A percentile compares a stretch with the other conserved stretches of the same genome.
Evolutionary conservation across 2,797 vertebrate genomes (phyloP).

Genomic region (Intellagama lesueurii): DNA sequence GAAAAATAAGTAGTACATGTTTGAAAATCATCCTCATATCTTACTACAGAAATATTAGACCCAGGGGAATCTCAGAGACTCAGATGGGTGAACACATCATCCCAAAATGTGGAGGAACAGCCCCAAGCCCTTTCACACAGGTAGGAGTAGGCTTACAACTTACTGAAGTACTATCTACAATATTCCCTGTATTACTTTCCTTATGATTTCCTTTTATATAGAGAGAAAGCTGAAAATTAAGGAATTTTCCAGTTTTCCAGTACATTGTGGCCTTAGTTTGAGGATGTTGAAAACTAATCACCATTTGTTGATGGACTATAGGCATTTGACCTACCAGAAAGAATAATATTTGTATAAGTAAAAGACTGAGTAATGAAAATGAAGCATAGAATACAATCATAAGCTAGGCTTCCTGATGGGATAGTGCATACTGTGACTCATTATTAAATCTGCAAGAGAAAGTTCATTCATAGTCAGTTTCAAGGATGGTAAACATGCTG

Average conservation of each 20-base stretch:
- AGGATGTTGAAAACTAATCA: constrained; percentile 50
- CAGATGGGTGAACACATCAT: too few species aligned
- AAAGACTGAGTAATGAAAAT: constrained; percentile 58
- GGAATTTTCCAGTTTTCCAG: too few species aligned
- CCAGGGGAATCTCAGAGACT: too few species aligned
- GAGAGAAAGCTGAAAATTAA: background rate
- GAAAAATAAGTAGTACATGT: background rate
- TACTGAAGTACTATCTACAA: background rate
- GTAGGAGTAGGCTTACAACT: background rate
- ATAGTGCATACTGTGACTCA: constrained; percentile 24
- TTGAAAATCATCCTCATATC: background rate
- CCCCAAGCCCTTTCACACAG: background rate
- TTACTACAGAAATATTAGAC: background rate
- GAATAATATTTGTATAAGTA: constrained; percentile 57
- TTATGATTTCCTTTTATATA: background rate
- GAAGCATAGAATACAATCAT: constrained; percentile 68
- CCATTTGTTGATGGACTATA: constrained; percentile 55
- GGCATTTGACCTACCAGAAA: constrained; percentile 56
- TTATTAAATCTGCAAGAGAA: constrained; percentile 1
- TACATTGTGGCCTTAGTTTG: background rate
- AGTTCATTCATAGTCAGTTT: constrained; percentile 26
- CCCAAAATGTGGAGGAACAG: too few species aligned
- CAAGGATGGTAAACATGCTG: constrained; percentile 16
- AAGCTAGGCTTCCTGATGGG: constrained; percentile 49
- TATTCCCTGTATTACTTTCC: background rate